A percentile compares a stretch with the other conserved stretches of the same genome.
Conservation (phyloP, 2,113 vertebrate genomes). For the Ailuropoda melanoleuca region DNA sequence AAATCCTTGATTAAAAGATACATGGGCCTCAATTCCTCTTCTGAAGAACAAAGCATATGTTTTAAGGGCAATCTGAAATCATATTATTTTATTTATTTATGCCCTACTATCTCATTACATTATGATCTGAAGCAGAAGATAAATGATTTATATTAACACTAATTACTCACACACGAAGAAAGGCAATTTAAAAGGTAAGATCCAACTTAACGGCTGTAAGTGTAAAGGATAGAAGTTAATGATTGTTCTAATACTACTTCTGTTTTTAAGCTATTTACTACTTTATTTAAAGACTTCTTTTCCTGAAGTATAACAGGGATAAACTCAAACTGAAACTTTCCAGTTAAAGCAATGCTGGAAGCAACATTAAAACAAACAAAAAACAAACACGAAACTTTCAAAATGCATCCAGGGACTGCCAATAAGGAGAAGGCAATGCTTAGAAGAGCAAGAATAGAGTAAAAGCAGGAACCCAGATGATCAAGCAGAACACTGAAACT, state of each 20-base stretch:
- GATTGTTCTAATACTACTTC: background rate
- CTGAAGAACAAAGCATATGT: background rate
- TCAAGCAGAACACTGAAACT: background rate
- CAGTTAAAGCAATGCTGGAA: background rate
- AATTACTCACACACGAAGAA: background rate
- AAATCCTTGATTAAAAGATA: conserved; percentile 5
- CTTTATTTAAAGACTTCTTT: conserved; percentile 15
- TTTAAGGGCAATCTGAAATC: conserved; percentile 37
- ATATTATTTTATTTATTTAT: conserved; percentile 32
- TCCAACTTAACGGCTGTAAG: background rate
- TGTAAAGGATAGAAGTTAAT: background rate
- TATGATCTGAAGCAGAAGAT: conserved; percentile 7
- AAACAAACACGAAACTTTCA: background rate
- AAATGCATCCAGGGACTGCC: background rate
- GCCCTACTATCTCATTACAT: background rate
- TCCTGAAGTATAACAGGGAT: background rate
- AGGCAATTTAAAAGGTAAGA: background rate
- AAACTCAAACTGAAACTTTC: background rate
- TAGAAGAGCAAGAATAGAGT: background rate
- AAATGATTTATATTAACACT: conserved; percentile 42
- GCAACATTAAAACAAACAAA: background rate
- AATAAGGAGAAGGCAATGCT: background rate
- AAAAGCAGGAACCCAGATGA: background rate
- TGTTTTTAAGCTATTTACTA: conserved; percentile 1
- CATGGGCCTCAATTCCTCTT: background rate